Conservation (phyloP, 2,888 invertebrate species). For the Tetrapedia diversipes region DNA sequence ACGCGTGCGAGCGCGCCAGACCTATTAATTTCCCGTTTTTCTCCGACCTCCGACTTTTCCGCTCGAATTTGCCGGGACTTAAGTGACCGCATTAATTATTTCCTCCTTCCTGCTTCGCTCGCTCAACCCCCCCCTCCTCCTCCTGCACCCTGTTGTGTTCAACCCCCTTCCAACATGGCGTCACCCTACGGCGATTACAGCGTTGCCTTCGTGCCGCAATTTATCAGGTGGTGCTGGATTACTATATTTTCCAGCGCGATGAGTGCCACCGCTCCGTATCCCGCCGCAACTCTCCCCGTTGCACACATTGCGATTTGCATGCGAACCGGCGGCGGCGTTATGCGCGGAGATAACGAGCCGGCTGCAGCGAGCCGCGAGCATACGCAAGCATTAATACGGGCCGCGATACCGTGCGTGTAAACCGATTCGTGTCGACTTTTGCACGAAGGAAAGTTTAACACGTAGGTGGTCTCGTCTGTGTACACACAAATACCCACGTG, state of each 20-base stretch:
- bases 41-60: conserved; percentile 31
- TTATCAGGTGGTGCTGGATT: conserved; percentile 65
- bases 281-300: conserved; percentile 50
- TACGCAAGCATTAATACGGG: conserved; percentile 69
- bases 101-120: conserved; percentile 11
- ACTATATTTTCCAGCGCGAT: conserved; percentile 66
- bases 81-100: conserved; percentile 65
- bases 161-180: background rate
- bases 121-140: too few species aligned
- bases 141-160: background rate
- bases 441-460: conserved; percentile 71
- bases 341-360: conserved; percentile 69
- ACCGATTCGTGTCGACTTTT: conserved; percentile 74
- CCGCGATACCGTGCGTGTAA: conserved; percentile 70
- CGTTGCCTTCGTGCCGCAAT: conserved; percentile 60
- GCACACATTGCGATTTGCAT: conserved; percentile 72
- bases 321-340: conserved; percentile 67
- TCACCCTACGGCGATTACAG: conserved; percentile 57
- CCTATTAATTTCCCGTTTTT: conserved; percentile 45
- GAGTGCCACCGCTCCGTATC: conserved; percentile 58
- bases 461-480: conserved; percentile 47
- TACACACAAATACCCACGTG: conserved; percentile 30
- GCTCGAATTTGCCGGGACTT: conserved; percentile 42
- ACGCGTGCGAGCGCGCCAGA: conserved; percentile 16
- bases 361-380: conserved; percentile 61